Conservation (phyloP, 2,888 invertebrate species). For the Drosophila bunnanda region DNA sequence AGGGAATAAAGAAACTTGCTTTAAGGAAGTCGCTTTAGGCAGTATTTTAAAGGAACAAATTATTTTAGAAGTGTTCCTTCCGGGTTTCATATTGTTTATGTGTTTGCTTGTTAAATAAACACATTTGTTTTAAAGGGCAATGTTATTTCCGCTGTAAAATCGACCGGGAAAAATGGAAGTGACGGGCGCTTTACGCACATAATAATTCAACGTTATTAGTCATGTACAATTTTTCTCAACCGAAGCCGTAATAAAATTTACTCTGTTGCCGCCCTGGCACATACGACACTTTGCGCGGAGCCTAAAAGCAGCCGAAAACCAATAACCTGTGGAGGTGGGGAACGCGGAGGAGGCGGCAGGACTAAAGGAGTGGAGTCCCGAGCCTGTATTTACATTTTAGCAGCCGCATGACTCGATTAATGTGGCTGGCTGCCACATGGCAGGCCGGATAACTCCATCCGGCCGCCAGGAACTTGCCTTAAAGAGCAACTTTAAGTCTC, state of each 20-base stretch:
- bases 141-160: constrained; percentile 9
- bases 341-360: not conserved
- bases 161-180: constrained; percentile 38
- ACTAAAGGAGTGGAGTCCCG: constrained; percentile 20
- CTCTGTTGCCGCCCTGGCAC: constrained; percentile 38
- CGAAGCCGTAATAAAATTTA: constrained; percentile 71
- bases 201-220: constrained; percentile 67
- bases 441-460: not conserved
- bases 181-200: constrained; percentile 47
- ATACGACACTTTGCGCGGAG: constrained; percentile 20
- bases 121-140: constrained; percentile 3
- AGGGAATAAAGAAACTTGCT: no score
- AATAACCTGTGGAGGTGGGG: constrained; percentile 19
- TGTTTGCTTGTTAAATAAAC: not conserved
- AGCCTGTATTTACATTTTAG: constrained; percentile 44
- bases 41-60: not conserved
- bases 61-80: not conserved
- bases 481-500: constrained; percentile 28
- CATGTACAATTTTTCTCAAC: constrained; percentile 72
- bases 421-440: constrained; percentile 47
- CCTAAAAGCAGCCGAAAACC: constrained; percentile 41
- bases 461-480: constrained; percentile 2
- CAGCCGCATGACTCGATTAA: constrained; percentile 47
- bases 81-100: not conserved
- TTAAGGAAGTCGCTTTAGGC: not conserved